phyloP scores from a whole-genome alignment of 2,797 vertebrate species.

The Gorsachius magnificus region DNA sequence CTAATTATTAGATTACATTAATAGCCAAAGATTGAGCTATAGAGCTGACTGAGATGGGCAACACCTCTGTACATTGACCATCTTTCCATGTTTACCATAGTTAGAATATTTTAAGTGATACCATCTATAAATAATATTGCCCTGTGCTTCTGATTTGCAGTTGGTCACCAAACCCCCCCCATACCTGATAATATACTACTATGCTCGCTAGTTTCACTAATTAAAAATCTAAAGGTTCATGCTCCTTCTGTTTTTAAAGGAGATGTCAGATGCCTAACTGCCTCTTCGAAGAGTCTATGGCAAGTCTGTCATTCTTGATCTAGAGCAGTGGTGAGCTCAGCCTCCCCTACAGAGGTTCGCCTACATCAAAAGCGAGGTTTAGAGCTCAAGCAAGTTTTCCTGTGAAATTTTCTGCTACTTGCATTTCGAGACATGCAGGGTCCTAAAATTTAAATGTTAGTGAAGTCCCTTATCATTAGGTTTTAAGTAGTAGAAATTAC shows the following conservation, averaged over 20 bases:
- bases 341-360: background rate
- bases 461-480: background rate
- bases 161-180: background rate
- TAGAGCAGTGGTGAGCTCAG: background rate
- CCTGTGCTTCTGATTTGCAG: background rate
- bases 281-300: background rate
- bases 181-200: background rate
- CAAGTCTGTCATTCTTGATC: background rate
- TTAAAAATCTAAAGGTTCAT: background rate
- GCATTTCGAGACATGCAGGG: background rate
- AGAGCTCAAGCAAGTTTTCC: background rate
- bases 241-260: background rate
- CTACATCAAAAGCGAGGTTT: background rate
- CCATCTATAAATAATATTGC: background rate
- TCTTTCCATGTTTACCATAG: background rate
- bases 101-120: background rate
- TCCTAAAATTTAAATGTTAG: background rate
- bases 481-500: background rate
- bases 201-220: background rate
- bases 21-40: background rate
- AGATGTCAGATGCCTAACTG: background rate
- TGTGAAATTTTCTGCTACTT: background rate
- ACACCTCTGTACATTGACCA: background rate
- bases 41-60: background rate
- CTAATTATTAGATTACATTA: background rate